Conservation (phyloP, 2,888 invertebrate species). For the Glomeris marginata region DNA sequence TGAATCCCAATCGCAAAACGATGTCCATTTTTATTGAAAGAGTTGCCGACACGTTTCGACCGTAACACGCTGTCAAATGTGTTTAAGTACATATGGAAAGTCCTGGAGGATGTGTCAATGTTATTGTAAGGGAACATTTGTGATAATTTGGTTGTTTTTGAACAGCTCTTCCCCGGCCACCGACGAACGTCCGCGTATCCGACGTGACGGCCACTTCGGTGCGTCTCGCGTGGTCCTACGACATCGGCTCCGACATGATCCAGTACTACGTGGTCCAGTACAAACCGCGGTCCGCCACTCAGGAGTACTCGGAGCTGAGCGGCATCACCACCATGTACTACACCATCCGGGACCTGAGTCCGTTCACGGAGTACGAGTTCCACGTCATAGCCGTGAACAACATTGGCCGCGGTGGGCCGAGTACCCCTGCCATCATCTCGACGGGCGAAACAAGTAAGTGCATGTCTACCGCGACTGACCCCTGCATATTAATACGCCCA, state of each 20-base stretch:
- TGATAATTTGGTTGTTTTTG: constrained; percentile 3
- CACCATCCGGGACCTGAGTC: constrained; percentile 59
- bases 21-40: no score
- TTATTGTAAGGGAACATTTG: no score
- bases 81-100: no score
- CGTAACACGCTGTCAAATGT: no score
- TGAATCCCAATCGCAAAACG: no score
- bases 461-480: not conserved
- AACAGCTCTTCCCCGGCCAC: constrained; percentile 77
- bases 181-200: constrained; percentile 73
- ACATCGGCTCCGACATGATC: constrained; percentile 51
- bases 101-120: no score
- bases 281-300: constrained; percentile 81
- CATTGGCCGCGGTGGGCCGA: constrained; percentile 81
- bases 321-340: constrained; percentile 88
- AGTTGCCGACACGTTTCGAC: no score
- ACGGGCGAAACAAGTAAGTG: constrained; percentile 85
- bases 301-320: constrained; percentile 71
- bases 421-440: constrained; percentile 73
- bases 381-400: constrained; percentile 89
- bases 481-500: no score
- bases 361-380: constrained; percentile 93
- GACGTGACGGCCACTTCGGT: constrained; percentile 91
- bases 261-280: constrained; percentile 93
- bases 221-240: constrained; percentile 82